Conservation (phyloP, 2,888 invertebrate species). For the Muscina levida region DNA sequence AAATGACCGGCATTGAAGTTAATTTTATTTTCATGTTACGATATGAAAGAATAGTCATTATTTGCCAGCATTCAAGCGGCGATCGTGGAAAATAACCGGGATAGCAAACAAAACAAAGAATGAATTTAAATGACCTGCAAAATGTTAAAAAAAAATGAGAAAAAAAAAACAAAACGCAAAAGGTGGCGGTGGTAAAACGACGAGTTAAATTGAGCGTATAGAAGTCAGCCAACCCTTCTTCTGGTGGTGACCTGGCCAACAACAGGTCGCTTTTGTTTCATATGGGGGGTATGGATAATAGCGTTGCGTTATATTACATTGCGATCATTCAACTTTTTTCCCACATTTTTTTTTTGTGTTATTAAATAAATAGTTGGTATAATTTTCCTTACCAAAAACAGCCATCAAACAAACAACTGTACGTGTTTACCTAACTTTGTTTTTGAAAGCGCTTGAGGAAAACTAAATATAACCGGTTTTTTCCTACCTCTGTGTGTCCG, state of each 20-base stretch:
- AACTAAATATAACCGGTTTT: constrained; percentile 46
- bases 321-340: neutral
- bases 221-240: neutral
- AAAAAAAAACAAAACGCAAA: neutral
- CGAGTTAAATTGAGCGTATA: too few relatives aligned
- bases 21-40: neutral
- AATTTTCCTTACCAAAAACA: neutral
- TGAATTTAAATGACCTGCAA: too few relatives aligned
- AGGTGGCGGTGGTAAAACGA: too few relatives aligned
- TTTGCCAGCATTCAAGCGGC: neutral
- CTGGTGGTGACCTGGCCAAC: neutral
- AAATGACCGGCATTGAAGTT: too few relatives aligned
- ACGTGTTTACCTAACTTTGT: constrained; percentile 28
- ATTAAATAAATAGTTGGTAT: neutral
- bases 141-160: neutral
- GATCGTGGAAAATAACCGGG: constrained; percentile 19
- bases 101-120: neutral
- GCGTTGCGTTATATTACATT: too few relatives aligned
- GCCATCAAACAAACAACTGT: constrained; percentile 55
- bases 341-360: neutral
- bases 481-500: neutral
- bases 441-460: constrained; percentile 13
- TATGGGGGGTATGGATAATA: too few relatives aligned
- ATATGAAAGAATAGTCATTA: neutral
- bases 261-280: neutral